Evolutionary conservation across 2,113 vertebrate genomes (phyloP).

Genomic region (Lamprologus sp.): DNA sequence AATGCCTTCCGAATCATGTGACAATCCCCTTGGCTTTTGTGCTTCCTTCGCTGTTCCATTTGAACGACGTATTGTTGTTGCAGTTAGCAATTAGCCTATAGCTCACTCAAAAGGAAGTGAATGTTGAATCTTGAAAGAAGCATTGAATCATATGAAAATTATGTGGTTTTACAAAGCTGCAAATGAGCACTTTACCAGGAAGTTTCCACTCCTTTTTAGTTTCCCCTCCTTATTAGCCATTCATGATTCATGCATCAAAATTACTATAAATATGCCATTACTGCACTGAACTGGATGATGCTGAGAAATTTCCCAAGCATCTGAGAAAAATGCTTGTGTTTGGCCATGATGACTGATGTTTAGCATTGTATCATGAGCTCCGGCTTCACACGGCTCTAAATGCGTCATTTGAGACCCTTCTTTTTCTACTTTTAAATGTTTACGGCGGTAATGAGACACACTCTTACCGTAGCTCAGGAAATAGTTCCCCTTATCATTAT

Average conservation of each 20-base stretch:
- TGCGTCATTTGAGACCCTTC: neutral
- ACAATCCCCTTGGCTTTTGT: neutral
- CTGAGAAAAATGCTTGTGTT: neutral
- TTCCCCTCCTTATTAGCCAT: neutral
- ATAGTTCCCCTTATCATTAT: neutral
- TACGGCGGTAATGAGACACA: neutral
- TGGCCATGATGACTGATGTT: neutral
- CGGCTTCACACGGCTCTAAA: neutral
- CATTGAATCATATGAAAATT: neutral
- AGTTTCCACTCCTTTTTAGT: neutral
- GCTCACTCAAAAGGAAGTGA: neutral
- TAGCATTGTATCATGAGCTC: neutral
- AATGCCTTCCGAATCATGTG: neutral
- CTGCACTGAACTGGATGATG: neutral
- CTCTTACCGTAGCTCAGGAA: neutral
- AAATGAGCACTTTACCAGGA: neutral
- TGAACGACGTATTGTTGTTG: neutral
- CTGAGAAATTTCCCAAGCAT: neutral
- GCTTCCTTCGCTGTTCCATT: neutral
- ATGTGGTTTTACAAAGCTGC: neutral
- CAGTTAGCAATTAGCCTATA: neutral
- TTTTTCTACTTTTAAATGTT: neutral
- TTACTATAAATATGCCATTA: neutral
- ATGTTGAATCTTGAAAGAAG: neutral
- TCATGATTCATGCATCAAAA: neutral